Evolutionary conservation across 1,140 invertebrate genomes (phyloP), one percentile per base, ranked within the genome.

Genomic region (Drosophila biarmipes): DNA sequence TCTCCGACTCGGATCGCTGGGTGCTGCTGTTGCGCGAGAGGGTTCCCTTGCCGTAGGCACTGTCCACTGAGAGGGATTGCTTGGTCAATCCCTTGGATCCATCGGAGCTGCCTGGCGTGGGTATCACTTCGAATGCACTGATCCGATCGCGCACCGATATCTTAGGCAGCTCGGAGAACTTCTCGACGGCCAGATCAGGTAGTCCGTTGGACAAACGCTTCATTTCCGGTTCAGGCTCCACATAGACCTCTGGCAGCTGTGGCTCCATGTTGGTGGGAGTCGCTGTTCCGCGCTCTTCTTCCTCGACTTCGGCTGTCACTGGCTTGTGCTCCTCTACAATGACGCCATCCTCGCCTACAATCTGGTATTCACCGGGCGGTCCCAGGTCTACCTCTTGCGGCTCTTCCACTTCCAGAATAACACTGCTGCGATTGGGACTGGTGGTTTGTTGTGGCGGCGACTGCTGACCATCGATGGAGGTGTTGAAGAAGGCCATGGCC

Each of bases 1-100:
- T 94, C 67, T 94, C 93, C 1, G 94, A 93, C 35, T 92, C 91
- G 2, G 93, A 93, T 37, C 92, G 91, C 35, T 92, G 91, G 0
- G 92, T 86, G 43, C 80, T 91, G 52, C 90, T 91, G 34, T 91
- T 91, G 4, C 91, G 78, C 3, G 91, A 92, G 0, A 92, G 63
- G 1, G 92, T 69, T 6, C 86, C 85, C 51, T 89, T 89, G 34
- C 80, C 85, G 12, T 79, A 75, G 1, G 74, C 84, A 45, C 82
- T 91, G 38, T 91, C 87, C 8, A 91, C 90, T 0, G 82, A 91
- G 5, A 91, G 43, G 12, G 90, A 91, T 6, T 91, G 90, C 11
- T 71, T 46, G 38, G 72, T 56, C 17, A 86, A 1, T 1, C 68
- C 57, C 57, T 78, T 89, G 10, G 61, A 58, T 15, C 35, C 29